Conservation (phyloP, 2,888 invertebrate genomes). For the Epirrita christyi region DNA sequence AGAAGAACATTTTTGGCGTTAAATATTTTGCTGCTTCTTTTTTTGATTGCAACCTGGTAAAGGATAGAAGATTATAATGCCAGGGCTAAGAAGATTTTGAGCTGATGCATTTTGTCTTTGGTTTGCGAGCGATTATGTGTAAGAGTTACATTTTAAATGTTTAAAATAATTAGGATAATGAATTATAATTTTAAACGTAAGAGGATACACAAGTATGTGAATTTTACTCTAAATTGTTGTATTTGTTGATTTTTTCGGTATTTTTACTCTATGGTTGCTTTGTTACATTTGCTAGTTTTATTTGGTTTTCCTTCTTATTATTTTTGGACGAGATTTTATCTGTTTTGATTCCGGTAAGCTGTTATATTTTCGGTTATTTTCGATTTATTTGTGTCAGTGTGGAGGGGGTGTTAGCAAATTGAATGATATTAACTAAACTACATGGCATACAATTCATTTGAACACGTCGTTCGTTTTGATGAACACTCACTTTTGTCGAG, state of each 20-base stretch:
- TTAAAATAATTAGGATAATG: conserved; percentile 18
- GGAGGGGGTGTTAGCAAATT: conserved; percentile 35
- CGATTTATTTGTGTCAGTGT: conserved; percentile 41
- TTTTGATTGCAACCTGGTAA: conserved; percentile 59
- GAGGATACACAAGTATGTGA: conserved; percentile 79
- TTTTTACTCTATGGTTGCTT: conserved; percentile 57
- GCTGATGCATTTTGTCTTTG: conserved; percentile 75
- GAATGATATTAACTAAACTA: too few species aligned
- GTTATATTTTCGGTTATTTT: conserved; percentile 44
- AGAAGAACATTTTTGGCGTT: conserved; percentile 57
- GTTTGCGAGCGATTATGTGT: conserved; percentile 70
- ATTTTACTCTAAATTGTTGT: conserved; percentile 45
- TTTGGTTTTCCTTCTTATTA: conserved; percentile 48
- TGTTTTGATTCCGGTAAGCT: conserved; percentile 47
- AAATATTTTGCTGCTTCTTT: conserved; percentile 79
- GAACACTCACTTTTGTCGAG: too few species aligned
- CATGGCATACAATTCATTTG: too few species aligned
- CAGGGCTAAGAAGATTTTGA: conserved; percentile 41
- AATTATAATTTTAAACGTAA: conserved; percentile 44
- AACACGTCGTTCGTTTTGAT: too few species aligned
- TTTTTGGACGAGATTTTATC: conserved; percentile 45
- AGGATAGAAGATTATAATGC: conserved; percentile 33
- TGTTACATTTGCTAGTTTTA: conserved; percentile 61
- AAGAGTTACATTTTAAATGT: conserved; percentile 29
- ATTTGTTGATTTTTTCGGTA: conserved; percentile 43